These are phyloP conservation scores for Hesperophylax magnus DNA, from an alignment of 1,140 invertebrate genomes.

Conservation along the genomic window DNA sequence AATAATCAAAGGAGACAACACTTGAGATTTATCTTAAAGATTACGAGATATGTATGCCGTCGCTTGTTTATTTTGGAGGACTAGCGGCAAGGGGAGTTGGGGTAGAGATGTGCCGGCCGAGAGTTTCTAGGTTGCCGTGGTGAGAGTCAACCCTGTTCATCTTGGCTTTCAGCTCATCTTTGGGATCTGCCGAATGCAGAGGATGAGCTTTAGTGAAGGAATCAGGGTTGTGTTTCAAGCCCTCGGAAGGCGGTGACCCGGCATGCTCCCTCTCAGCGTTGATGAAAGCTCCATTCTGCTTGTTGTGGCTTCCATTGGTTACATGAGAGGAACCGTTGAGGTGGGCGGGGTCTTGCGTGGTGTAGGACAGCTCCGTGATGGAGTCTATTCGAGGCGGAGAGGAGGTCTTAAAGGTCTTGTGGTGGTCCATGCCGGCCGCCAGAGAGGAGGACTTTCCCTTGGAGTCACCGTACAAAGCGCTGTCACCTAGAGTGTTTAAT, in stretches of 20 bases:
- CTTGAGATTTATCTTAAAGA: slow-evolving; percentile 5
- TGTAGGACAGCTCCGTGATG: slow-evolving; percentile 43
- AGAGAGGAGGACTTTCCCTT: slow-evolving; percentile 51
- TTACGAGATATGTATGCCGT: background rate
- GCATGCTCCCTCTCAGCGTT: slow-evolving; percentile 59
- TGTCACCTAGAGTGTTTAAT: slow-evolving; percentile 13
- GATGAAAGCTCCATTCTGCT: slow-evolving; percentile 64
- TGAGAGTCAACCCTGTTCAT: slow-evolving; percentile 69
- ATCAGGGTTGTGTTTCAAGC: background rate
- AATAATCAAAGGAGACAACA: background rate
- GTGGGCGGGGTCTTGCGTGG: slow-evolving; percentile 57
- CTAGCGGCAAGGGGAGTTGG: slow-evolving; percentile 18
- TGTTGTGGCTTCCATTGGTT: slow-evolving; percentile 51
- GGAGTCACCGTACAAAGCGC: slow-evolving; percentile 11
- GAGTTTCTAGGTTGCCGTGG: slow-evolving; percentile 64
- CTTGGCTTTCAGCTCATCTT: slow-evolving; percentile 67
- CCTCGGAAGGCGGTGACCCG: background rate
- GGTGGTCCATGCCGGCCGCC: slow-evolving; percentile 49
- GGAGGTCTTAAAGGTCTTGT: background rate
- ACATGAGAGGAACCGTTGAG: slow-evolving; percentile 59
- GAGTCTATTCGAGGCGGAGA: slow-evolving; percentile 48
- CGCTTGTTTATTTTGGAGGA: slow-evolving; percentile 4
- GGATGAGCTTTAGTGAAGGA: slow-evolving; percentile 40
- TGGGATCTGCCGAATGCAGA: slow-evolving; percentile 45
- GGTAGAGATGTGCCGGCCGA: slow-evolving; percentile 56